Evolutionary conservation across 2,888 invertebrate genomes (phyloP).

Genomic region (Agriopis aurantiaria): DNA sequence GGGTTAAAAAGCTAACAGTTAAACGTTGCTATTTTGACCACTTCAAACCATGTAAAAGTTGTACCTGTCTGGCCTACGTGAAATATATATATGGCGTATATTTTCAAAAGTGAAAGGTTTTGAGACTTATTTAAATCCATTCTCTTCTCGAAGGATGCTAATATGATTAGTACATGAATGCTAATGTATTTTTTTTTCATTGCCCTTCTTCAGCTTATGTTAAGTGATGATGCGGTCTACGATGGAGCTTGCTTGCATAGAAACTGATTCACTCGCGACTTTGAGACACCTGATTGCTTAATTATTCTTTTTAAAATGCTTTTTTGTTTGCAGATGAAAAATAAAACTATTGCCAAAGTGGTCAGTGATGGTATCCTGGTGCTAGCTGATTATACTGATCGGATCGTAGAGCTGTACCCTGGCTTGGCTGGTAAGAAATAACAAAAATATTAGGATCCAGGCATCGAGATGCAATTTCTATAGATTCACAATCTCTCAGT

Average conservation of each 20-base stretch:
- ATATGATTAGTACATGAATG: background rate
- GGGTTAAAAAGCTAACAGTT: too few species aligned
- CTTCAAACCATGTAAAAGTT: too few species aligned
- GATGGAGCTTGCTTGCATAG: too few species aligned
- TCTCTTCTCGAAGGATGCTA: background rate
- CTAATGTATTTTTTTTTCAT: background rate
- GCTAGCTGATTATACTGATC: slow-evolving; percentile 92
- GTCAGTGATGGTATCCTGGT: slow-evolving; percentile 93
- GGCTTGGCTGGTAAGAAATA: slow-evolving; percentile 88
- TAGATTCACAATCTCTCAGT: too few species aligned
- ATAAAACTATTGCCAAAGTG: slow-evolving; percentile 93
- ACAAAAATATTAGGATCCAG: background rate
- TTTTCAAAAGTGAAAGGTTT: slow-evolving; percentile 17
- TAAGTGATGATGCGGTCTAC: too few species aligned
- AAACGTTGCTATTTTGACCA: too few species aligned
- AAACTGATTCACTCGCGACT: too few species aligned
- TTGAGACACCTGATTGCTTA: background rate
- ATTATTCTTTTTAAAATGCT: too few species aligned
- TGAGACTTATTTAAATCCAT: background rate
- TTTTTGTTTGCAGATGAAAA: slow-evolving; percentile 89
- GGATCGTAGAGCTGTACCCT: slow-evolving; percentile 90
- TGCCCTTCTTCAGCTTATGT: background rate
- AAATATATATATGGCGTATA: background rate
- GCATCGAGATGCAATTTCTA: too few species aligned
- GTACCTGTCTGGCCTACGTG: background rate